Evolutionary conservation across 2,888 invertebrate genomes (phyloP).

Genomic region (Plutella xylostella): DNA sequence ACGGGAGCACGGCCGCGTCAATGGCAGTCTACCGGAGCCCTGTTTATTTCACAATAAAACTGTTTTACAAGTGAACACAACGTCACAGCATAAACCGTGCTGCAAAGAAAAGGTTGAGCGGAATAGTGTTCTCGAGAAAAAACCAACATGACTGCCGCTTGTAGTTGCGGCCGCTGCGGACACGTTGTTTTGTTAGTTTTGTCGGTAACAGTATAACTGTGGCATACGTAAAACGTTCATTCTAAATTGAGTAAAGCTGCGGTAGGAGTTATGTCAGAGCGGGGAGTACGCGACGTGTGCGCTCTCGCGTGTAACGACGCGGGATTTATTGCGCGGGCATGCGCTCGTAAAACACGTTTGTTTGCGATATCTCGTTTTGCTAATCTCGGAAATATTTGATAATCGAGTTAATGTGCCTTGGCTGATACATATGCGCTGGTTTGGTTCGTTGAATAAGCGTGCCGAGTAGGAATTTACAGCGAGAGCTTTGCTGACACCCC

Average conservation of each 20-base stretch:
- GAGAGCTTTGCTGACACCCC: slow-evolving; percentile 19
- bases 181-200: neutral
- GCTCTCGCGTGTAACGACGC: neutral
- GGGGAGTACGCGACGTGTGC: slow-evolving; percentile 11
- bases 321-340: neutral
- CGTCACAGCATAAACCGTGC: slow-evolving; percentile 15
- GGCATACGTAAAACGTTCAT: slow-evolving; percentile 1
- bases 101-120: neutral
- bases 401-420: neutral
- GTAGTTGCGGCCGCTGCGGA: neutral
- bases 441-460: slow-evolving; percentile 20
- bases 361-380: neutral
- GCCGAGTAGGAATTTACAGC: slow-evolving; percentile 31
- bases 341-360: neutral
- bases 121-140: too few relatives aligned
- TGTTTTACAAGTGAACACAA: slow-evolving; percentile 32
- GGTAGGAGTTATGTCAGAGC: slow-evolving; percentile 11
- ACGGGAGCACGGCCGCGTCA: slow-evolving; percentile 22
- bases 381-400: neutral
- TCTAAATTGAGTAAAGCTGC: slow-evolving; percentile 8
- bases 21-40: slow-evolving; percentile 32
- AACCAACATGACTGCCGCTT: too few relatives aligned
- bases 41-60: slow-evolving; percentile 45
- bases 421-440: neutral
- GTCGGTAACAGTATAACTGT: slow-evolving; percentile 1